A percentile compares a stretch with the other conserved stretches of the same genome.
These are phyloP conservation scores for Alloscopus bannaensis DNA, from an alignment of 2,888 invertebrate genomes.

Conservation along the genomic window DNA sequence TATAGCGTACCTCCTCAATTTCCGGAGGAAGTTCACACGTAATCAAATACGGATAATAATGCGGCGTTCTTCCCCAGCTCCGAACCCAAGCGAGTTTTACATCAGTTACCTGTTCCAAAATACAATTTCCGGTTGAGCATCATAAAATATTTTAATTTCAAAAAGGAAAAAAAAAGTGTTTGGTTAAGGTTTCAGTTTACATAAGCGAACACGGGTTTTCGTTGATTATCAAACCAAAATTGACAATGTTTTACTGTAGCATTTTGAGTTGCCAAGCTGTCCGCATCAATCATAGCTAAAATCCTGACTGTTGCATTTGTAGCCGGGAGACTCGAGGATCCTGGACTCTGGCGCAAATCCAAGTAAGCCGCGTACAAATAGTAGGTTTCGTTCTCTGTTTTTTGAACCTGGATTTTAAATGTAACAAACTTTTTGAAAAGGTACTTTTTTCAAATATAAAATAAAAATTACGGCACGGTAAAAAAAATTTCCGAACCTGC, in stretches of 20 bases:
- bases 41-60: conserved; percentile 44
- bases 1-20: conserved; percentile 3
- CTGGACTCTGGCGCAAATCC: conserved; percentile 73
- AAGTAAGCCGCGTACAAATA: conserved; percentile 75
- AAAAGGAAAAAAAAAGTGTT: too few species aligned
- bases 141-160: too few species aligned
- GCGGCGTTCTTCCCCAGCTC: conserved; percentile 37
- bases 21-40: conserved; percentile 28
- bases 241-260: conserved; percentile 72
- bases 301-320: conserved; percentile 73
- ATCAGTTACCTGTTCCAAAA: conserved; percentile 29
- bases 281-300: conserved; percentile 75
- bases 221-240: conserved; percentile 72
- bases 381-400: conserved; percentile 74
- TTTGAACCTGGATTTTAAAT: too few species aligned
- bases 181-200: too few species aligned
- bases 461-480: too few species aligned
- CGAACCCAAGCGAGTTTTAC: conserved; percentile 22
- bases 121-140: too few species aligned
- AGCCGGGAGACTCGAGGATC: neutral
- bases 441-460: too few species aligned
- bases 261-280: conserved; percentile 73
- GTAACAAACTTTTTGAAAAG: too few species aligned
- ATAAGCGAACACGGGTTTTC: too few species aligned
- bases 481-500: conserved; percentile 37